Evolutionary conservation across 2,797 vertebrate species (phyloP).

Genomic region (Halcyon leucocephala): DNA sequence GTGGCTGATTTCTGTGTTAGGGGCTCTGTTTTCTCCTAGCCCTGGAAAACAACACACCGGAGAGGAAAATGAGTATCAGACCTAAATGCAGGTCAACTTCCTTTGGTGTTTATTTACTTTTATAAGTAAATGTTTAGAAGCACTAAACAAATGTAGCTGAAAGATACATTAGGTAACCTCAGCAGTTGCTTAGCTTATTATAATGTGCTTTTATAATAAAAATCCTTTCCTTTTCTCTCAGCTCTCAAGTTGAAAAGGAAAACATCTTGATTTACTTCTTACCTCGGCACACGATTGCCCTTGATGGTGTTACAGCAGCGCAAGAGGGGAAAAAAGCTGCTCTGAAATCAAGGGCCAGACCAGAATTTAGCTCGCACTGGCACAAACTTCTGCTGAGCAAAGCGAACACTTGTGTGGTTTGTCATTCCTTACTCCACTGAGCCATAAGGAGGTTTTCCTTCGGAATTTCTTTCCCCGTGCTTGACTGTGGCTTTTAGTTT

Average conservation of each 20-base stretch:
- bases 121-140: not conserved
- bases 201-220: not conserved
- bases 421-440: too few species aligned
- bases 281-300: too few species aligned
- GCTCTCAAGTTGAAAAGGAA: not conserved
- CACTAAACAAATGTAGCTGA: not conserved
- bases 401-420: too few species aligned
- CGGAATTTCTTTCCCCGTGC: not conserved
- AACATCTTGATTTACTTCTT: not conserved
- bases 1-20: not conserved
- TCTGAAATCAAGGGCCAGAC: not conserved
- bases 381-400: not conserved
- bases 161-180: not conserved
- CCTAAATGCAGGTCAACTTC: not conserved
- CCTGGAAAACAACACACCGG: not conserved
- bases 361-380: not conserved
- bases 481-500: too few species aligned
- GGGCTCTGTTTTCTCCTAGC: not conserved
- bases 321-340: not conserved
- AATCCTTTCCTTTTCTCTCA: not conserved
- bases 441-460: not conserved
- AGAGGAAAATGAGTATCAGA: not conserved
- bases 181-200: not conserved
- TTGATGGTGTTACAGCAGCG: rapidly evolving
- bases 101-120: not conserved